Conservation (phyloP, 2,888 invertebrate species). For the Deroplatys truncata region DNA sequence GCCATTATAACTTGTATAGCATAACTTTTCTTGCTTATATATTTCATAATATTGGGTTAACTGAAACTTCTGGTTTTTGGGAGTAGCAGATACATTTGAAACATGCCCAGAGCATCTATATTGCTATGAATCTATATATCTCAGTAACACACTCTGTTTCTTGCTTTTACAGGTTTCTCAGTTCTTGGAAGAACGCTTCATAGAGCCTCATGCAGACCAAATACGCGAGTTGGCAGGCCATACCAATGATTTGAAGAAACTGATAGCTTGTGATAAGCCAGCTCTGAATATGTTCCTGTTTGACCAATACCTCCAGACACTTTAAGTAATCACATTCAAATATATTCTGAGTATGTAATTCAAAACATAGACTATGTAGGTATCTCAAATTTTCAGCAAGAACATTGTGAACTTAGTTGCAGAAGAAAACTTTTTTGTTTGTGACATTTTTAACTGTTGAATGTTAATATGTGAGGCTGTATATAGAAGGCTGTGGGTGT, state of each 20-base stretch:
- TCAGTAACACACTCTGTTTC: not conserved
- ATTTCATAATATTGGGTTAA: no score
- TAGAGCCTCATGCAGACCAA: constrained; percentile 61
- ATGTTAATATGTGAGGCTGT: not conserved
- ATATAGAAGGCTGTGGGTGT: not conserved
- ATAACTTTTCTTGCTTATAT: no score
- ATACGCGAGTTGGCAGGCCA: constrained; percentile 71
- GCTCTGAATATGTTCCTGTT: constrained; percentile 66
- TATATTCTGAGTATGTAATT: not conserved
- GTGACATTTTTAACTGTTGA: not conserved
- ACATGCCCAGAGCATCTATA: no score
- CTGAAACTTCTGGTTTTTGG: no score
- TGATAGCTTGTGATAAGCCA: constrained; percentile 55
- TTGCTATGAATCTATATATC: no score
- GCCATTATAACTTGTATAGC: no score
- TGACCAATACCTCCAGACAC: constrained; percentile 60
- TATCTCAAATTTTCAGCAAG: not conserved
- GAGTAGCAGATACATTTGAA: no score
- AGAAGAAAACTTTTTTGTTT: not conserved
- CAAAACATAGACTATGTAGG: not conserved
- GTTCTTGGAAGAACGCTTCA: constrained; percentile 67
- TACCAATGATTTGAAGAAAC: constrained; percentile 63
- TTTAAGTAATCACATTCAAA: not conserved
- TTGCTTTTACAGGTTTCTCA: not conserved
- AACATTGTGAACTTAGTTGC: not conserved